Base-by-base conservation (phyloP, 2,888 invertebrate species). In the Neelides folsomi region DNA sequence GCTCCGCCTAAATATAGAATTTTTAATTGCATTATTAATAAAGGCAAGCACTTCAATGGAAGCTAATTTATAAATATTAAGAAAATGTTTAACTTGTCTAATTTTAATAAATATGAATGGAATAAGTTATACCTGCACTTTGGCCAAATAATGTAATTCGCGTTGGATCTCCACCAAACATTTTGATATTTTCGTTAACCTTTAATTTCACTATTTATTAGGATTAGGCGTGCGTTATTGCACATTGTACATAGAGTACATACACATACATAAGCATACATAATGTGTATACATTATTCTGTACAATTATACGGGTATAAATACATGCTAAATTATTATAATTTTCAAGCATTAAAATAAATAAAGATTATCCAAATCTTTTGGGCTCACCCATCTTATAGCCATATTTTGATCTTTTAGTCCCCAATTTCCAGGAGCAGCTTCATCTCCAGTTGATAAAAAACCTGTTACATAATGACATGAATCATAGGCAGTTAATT, bases 401-500 rank as follows among this genome's bases (percentile, higher is more conserved):
- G 49, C 55, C 19, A 60, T 27, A 13, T 20, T 43, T 49, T 60
- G 60, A 44, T 60, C 60, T 38, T 58, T 60, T 8, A 58, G 10
- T 5, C 49, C 55, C 46, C 46, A 55, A 48, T 58, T 58, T 1
- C 58, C 58, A 37, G 36, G 13, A 35, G 55, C 53, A 9, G 47
- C 49, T 8, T 53, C 49, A 43, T 60, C 58, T 5, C 60, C 60
- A n/a, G 58, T 58, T 36, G 55, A 58, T 15, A 60, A 39, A 45
- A 60, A 60, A 8, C 57, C 56, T 56, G 27, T 15, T 40, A 18
- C n/a, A n/a, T 8, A 37, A 2, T 9, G 15, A 35, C 27, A 34
- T n/a, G 6, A 16, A 5, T 18, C 38, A 18, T 36, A 35, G 12
- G 34, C 6, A 46, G n/a, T 47, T 27, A 36, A 7, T 18, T 42